Base-by-base conservation (phyloP, 1,140 invertebrate species). In the Tetragnatha versicolor region DNA sequence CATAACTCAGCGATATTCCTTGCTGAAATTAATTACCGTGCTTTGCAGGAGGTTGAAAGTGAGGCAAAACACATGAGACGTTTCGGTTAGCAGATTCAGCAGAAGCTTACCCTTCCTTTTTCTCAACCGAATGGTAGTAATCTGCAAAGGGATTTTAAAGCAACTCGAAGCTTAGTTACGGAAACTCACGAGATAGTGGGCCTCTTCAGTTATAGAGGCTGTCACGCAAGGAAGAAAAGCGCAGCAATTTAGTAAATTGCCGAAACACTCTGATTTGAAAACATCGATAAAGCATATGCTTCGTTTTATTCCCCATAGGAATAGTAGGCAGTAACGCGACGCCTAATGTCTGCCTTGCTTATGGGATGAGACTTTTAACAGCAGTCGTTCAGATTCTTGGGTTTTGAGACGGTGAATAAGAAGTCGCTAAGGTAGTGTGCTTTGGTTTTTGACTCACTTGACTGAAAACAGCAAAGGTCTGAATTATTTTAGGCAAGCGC, bases 241-340 rank as follows among this genome's bases (percentile, higher is more conserved):
- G 29, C n/a, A 49, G 65, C 65, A 68, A 68, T 68, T 68, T 68
- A 33, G 42, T 45, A 68, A 68, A 68, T 68, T 68, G 65, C 42
- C 27, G 47, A 45, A 68, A 68, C 42, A 29, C 25, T 49, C 47
- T 22, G 65, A 68, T 68, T 47, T 68, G 65, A 68, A 68, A 68
- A 68, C 65, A 68, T 68, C 65, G 45, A 68, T 68, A 68, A 68
- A 68, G 33, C 61, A 65, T 42, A 65, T 65, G 37, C 61, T 65
- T 39, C 25, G 29, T 20, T 58, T 31, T 58, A 33, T 33, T 58
- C 35, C 29, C 35, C 6, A 31, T 10, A 20, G 55, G 14, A 58
- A 31, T 33, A 31, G n/a, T 17, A 31, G 42, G 14, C 20, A 65
- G 37, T 65, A 20, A 65, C 42, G 61, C 42, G 39, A 65, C 25